Evolutionary conservation across 2,888 invertebrate genomes (phyloP).

Genomic region (Parasteatoda lunata): DNA sequence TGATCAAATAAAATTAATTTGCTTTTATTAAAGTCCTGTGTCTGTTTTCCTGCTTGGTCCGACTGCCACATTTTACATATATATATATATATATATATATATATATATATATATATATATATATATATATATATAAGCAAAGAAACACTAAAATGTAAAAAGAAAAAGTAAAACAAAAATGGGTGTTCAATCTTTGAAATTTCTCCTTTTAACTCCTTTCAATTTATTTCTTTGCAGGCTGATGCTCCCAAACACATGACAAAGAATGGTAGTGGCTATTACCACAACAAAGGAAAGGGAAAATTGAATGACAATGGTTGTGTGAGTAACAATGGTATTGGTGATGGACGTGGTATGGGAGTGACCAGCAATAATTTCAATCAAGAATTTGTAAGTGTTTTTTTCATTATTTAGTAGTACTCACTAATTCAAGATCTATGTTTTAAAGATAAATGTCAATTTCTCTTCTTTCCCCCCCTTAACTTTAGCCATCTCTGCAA

Average conservation of each 20-base stretch:
- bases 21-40: no score
- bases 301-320: constrained; percentile 63
- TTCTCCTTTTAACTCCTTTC: not conserved
- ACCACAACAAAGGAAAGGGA: constrained; percentile 63
- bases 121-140: no score
- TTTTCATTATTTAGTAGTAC: not conserved
- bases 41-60: no score
- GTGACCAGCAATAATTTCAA: constrained; percentile 70
- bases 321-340: constrained; percentile 67
- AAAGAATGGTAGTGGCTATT: constrained; percentile 56
- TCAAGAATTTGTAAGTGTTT: constrained; percentile 70
- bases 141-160: no score
- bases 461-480: not conserved
- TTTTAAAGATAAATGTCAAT: not conserved
- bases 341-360: constrained; percentile 65
- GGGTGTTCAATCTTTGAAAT: no score
- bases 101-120: no score
- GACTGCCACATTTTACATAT: no score
- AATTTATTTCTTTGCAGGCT: constrained; percentile 13
- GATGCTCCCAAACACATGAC: constrained; percentile 58
- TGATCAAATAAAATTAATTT: no score
- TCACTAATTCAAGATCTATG: not conserved
- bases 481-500: constrained; percentile 70
- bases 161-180: no score
- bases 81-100: no score